Evolutionary conservation across 2,797 vertebrate species (phyloP).

Genomic region (Mus minutoides): DNA sequence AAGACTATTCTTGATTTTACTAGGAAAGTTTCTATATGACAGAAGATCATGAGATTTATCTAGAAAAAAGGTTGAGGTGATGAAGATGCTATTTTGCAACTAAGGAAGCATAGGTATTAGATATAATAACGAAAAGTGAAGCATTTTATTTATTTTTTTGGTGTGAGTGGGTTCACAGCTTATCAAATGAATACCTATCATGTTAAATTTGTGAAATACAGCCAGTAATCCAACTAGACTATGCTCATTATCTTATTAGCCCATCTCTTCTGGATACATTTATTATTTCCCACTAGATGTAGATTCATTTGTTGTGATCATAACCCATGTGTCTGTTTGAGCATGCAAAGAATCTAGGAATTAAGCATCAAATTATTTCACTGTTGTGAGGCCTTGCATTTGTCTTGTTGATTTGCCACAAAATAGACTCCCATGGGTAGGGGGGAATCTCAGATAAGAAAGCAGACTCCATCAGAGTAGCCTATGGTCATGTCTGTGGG

Average conservation of each 20-base stretch:
- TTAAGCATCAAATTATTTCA: slow-evolving; percentile 24
- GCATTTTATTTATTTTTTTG: neutral
- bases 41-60: neutral
- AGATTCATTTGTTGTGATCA: slow-evolving; percentile 4
- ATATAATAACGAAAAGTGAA: neutral
- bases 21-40: neutral
- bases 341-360: neutral
- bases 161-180: neutral
- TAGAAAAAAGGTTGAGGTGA: neutral
- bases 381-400: neutral
- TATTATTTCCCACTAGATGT: slow-evolving; percentile 1
- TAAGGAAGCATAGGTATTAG: slow-evolving; percentile 31
- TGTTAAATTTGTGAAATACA: slow-evolving; percentile 53
- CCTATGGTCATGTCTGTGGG: neutral
- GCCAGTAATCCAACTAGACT: neutral
- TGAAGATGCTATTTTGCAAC: neutral
- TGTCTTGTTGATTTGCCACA: neutral
- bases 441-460: neutral
- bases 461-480: neutral
- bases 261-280: slow-evolving; percentile 41
- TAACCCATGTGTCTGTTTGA: neutral
- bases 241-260: slow-evolving; percentile 41
- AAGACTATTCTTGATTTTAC: neutral
- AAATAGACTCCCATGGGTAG: no score
- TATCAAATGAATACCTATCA: slow-evolving; percentile 46